phyloP scores from a whole-genome alignment of 2,113 vertebrate genomes.

The Lasiurus borealis region DNA sequence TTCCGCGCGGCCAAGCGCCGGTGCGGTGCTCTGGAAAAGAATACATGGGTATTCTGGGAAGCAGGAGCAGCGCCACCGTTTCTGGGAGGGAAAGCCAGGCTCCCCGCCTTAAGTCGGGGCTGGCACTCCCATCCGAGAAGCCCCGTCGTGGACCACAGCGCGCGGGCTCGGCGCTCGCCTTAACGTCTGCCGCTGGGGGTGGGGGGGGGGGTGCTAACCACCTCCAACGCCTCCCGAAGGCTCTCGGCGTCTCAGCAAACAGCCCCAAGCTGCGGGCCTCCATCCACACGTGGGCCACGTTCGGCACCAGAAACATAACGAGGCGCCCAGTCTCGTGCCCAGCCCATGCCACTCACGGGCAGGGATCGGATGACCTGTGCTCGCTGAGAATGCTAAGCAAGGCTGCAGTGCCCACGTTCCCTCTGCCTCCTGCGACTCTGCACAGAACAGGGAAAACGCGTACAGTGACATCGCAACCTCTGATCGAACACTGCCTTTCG shows the following conservation, averaged over 20 bases:
- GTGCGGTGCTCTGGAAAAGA: constrained; percentile 77
- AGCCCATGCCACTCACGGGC: not conserved
- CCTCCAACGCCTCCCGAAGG: not conserved
- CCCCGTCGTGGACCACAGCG: not conserved
- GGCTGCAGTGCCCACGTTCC: not conserved
- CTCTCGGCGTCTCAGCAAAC: not conserved
- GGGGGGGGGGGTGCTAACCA: not conserved
- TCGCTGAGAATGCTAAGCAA: not conserved
- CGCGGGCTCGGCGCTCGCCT: not conserved
- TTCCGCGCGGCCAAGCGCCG: constrained; percentile 72
- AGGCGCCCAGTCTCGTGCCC: not conserved
- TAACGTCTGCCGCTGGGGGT: not conserved
- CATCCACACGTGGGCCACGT: not conserved
- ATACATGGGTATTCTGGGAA: constrained; percentile 76
- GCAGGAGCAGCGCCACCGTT: constrained; percentile 58
- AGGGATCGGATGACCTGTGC: not conserved
- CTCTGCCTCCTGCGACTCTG: not conserved
- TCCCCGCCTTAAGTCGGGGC: not conserved
- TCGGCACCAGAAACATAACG: not conserved
- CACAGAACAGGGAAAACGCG: not conserved
- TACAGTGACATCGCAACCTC: not conserved
- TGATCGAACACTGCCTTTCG: not conserved
- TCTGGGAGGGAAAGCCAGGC: constrained; percentile 63
- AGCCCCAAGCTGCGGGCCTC: not conserved
- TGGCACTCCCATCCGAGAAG: not conserved